Evolutionary conservation across 2,797 vertebrate species (phyloP).

Genomic region (Halcyon smyrnensis): DNA sequence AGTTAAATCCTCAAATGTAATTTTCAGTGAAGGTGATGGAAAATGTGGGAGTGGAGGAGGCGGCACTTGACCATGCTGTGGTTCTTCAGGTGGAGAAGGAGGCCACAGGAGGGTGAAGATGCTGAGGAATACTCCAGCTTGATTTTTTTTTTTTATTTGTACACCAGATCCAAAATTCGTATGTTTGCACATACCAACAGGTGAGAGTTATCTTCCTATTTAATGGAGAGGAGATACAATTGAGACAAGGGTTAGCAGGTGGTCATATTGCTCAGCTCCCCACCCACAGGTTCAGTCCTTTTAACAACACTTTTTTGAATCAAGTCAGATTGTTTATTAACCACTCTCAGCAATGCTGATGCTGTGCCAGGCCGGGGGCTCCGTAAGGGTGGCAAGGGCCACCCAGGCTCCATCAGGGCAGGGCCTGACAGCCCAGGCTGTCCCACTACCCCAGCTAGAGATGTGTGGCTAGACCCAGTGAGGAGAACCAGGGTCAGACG

Average conservation of each 20-base stretch:
- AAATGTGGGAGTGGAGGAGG: background rate
- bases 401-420: background rate
- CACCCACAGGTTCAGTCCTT: background rate
- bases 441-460: background rate
- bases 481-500: background rate
- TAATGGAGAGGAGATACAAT: background rate
- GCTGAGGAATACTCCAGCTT: background rate
- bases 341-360: background rate
- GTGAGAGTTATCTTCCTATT: background rate
- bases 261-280: background rate
- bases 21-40: background rate
- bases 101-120: background rate
- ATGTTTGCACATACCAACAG: background rate
- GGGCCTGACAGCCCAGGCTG: rapidly evolving
- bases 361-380: rapidly evolving
- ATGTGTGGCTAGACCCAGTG: background rate
- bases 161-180: background rate
- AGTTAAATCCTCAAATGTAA: background rate
- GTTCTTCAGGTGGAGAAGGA: background rate
- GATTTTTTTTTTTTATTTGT: background rate
- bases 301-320: background rate
- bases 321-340: background rate
- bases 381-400: rapidly evolving
- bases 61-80: rapidly evolving
- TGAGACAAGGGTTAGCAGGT: background rate